Conservation (phyloP, 2,888 invertebrate genomes). For the Pantelozetes paolii region DNA sequence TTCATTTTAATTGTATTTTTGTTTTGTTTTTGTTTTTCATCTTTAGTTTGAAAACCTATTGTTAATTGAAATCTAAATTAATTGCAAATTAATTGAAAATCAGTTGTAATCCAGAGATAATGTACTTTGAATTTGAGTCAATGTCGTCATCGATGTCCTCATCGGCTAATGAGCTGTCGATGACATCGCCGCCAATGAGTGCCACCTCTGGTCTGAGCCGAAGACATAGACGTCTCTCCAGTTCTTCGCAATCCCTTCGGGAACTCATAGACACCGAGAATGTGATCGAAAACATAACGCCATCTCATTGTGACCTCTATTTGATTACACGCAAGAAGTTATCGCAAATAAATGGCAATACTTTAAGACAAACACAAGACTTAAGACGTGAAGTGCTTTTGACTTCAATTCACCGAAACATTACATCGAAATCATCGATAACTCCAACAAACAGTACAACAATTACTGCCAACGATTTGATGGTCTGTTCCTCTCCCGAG, state of each 20-base stretch:
- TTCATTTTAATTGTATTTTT: not conserved
- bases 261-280: slow-evolving; percentile 9
- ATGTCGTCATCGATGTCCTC: not conserved
- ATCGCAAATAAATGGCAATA: slow-evolving; percentile 9
- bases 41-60: too few species aligned
- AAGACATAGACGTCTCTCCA: not conserved
- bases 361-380: slow-evolving; percentile 22
- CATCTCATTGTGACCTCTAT: slow-evolving; percentile 38
- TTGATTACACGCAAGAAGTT: slow-evolving; percentile 40
- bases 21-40: not conserved
- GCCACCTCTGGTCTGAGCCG: not conserved
- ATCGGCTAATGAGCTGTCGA: not conserved
- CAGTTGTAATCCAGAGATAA: not conserved
- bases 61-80: not conserved
- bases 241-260: not conserved
- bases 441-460: not conserved
- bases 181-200: not conserved
- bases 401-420: slow-evolving; percentile 36
- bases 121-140: slow-evolving; percentile 18
- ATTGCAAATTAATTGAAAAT: not conserved
- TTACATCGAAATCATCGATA: not conserved
- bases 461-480: not conserved
- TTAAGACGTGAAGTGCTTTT: slow-evolving; percentile 36
- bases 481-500: not conserved
- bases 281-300: slow-evolving; percentile 10